Evolutionary conservation across 2,888 invertebrate species (phyloP).

Genomic region (Oscheius sp.): DNA sequence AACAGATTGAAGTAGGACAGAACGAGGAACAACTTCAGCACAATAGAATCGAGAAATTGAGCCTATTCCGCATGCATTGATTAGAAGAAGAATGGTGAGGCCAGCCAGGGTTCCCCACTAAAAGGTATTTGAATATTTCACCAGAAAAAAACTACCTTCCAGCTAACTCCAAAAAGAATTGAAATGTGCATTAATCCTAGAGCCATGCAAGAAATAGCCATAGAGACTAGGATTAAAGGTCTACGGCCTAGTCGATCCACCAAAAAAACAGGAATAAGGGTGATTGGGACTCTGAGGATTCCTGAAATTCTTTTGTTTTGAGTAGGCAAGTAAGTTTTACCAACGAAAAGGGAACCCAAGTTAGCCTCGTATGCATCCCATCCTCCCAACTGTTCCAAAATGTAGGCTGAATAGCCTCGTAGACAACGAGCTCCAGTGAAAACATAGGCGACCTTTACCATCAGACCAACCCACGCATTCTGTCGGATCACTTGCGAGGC

Average conservation of each 20-base stretch:
- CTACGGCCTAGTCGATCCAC: slow-evolving; percentile 45
- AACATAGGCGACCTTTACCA: slow-evolving; percentile 48
- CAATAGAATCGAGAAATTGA: slow-evolving; percentile 46
- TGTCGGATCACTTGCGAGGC: slow-evolving; percentile 34
- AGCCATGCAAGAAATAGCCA: slow-evolving; percentile 27
- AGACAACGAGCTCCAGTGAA: slow-evolving; percentile 47
- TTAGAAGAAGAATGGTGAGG: slow-evolving; percentile 36
- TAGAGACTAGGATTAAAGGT: slow-evolving; percentile 37
- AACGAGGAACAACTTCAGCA: slow-evolving; percentile 38
- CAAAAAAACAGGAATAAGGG: slow-evolving; percentile 44
- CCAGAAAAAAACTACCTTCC: slow-evolving; percentile 25
- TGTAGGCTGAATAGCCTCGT: slow-evolving; percentile 37
- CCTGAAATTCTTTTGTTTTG: not conserved
- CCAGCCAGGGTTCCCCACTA: slow-evolving; percentile 35
- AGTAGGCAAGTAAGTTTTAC: not conserved
- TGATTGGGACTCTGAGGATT: slow-evolving; percentile 40
- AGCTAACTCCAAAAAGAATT: slow-evolving; percentile 33
- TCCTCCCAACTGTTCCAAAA: slow-evolving; percentile 34
- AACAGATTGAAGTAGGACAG: slow-evolving; percentile 36
- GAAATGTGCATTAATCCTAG: slow-evolving; percentile 29
- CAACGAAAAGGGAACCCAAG: slow-evolving; percentile 26
- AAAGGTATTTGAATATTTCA: not conserved
- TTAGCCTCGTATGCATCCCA: slow-evolving; percentile 33
- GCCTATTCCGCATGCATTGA: slow-evolving; percentile 43
- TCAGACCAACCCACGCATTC: slow-evolving; percentile 39